phyloP scores from a whole-genome alignment of 1,140 invertebrate species.

The Anastrepha ludens region DNA sequence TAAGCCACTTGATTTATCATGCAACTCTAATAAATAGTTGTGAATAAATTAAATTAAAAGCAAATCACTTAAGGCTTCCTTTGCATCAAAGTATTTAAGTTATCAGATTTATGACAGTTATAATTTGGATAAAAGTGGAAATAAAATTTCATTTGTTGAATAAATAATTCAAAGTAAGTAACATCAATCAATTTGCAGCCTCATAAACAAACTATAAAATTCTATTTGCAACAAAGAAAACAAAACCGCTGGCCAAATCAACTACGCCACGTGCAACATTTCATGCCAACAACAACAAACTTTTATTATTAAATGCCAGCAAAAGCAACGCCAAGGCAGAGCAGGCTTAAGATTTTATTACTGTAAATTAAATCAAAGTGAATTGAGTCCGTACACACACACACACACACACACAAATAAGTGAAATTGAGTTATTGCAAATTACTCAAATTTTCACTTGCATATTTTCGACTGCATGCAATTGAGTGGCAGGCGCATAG shows the following conservation, averaged over 20 bases:
- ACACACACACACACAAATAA: neutral
- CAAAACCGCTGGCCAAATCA: neutral
- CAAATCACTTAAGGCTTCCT: neutral
- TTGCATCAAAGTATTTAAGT: neutral
- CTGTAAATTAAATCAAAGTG: neutral
- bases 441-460: conserved; percentile 50
- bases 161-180: conserved; percentile 4
- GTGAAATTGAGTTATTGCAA: conserved; percentile 42
- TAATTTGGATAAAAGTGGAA: too few species aligned
- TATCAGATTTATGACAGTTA: neutral
- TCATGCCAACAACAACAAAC: neutral
- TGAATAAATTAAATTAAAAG: neutral
- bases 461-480: conserved; percentile 32
- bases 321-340: neutral
- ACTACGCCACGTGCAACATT: neutral
- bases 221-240: neutral
- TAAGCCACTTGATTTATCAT: too few species aligned
- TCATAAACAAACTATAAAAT: neutral
- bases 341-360: too few species aligned
- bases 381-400: neutral
- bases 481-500: conserved; percentile 21
- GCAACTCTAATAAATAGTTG: too few species aligned
- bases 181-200: neutral
- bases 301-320: neutral
- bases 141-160: too few species aligned